phyloP scores from a whole-genome alignment of 1,140 invertebrate species.

The Heliconius nattereri region DNA sequence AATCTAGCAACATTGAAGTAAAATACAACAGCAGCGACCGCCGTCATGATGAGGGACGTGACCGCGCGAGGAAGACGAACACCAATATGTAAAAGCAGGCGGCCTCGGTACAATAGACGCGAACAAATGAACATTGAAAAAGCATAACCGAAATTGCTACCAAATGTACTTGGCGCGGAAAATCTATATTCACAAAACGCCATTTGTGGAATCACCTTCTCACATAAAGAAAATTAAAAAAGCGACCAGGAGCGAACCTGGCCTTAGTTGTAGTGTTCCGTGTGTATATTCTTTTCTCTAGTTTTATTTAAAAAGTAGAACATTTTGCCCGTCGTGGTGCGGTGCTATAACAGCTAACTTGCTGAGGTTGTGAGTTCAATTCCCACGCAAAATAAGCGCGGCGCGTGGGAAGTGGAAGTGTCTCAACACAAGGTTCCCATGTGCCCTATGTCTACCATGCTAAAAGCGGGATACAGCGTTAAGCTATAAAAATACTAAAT shows the following conservation, averaged over 20 bases:
- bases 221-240: conserved; percentile 40
- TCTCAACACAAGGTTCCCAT: too few species aligned
- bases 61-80: not conserved
- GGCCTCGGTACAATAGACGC: not conserved
- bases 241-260: not conserved
- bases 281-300: not conserved
- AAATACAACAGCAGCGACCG: not conserved
- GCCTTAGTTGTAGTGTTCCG: not conserved
- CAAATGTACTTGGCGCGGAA: conserved; percentile 19
- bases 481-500: too few species aligned
- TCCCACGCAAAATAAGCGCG: too few species aligned
- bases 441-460: too few species aligned
- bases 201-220: conserved; percentile 37
- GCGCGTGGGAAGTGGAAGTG: too few species aligned
- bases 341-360: too few species aligned
- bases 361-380: too few species aligned
- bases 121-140: conserved; percentile 7
- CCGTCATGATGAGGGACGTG: not conserved
- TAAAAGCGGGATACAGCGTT: too few species aligned
- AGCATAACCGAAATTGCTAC: conserved; percentile 14
- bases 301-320: not conserved
- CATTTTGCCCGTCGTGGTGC: not conserved
- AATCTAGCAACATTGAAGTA: not conserved
- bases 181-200: conserved; percentile 20
- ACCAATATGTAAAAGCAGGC: not conserved